phyloP scores from a whole-genome alignment of 2,113 vertebrate genomes.

The Okapia johnstoni region DNA sequence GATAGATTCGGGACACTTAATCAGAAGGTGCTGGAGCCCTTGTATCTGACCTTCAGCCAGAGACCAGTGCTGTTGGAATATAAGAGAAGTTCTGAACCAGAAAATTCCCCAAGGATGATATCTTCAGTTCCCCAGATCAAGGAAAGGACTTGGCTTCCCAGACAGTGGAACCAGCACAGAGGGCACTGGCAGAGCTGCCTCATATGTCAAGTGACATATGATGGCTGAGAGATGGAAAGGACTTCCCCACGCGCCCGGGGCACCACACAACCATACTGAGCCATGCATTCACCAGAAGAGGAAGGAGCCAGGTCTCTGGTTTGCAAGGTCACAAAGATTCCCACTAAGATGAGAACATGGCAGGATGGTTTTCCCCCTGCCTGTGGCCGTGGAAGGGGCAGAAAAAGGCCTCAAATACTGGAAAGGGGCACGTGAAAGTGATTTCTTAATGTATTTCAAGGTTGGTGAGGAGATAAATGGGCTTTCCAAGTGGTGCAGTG shows the following conservation, averaged over 20 bases:
- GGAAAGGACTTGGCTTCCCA: background rate
- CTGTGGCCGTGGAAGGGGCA: background rate
- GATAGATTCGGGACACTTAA: background rate
- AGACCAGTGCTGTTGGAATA: background rate
- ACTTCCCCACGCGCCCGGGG: background rate
- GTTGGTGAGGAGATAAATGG: background rate
- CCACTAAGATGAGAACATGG: background rate
- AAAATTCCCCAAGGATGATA: background rate
- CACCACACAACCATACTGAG: background rate
- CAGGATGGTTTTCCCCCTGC: background rate
- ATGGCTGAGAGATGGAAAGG: background rate
- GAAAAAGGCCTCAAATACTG: background rate
- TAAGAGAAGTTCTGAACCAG: background rate
- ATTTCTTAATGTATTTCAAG: background rate
- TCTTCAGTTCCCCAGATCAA: background rate
- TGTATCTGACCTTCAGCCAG: background rate
- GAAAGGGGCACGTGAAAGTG: background rate
- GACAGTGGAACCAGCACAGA: background rate
- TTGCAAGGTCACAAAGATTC: background rate
- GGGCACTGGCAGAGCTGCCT: background rate
- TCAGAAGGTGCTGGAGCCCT: background rate
- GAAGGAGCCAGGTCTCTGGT: background rate
- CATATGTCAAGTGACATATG: background rate
- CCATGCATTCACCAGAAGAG: background rate
- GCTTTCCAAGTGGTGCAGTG: background rate